Percentiles rank a stretch among this genome's conserved stretches.
These are phyloP conservation scores for Drosophila pseudoobscura DNA, from an alignment of 1,140 invertebrate genomes.

Conservation along the genomic window DNA sequence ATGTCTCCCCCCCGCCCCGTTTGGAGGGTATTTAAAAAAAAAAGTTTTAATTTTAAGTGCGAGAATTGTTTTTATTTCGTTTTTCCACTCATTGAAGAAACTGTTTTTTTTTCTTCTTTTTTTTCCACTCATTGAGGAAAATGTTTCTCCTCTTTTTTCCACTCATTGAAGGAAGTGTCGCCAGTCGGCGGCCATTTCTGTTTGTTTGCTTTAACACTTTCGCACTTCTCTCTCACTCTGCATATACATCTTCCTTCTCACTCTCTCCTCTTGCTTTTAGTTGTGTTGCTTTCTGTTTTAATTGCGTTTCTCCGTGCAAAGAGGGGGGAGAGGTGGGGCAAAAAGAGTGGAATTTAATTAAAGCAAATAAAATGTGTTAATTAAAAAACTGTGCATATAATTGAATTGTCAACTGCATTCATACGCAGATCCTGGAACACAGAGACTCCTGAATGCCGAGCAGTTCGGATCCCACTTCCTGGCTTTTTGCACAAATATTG, in stretches of 20 bases:
- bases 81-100: too few relatives aligned
- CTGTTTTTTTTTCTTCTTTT: too few relatives aligned
- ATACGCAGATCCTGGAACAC: too few relatives aligned
- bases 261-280: conserved; percentile 21
- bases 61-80: neutral
- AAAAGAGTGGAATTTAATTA: conserved; percentile 31
- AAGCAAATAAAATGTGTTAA: conserved; percentile 47
- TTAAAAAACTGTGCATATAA: conserved; percentile 50
- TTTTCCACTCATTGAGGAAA: too few relatives aligned
- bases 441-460: too few relatives aligned
- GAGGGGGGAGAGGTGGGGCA: neutral
- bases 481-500: too few relatives aligned
- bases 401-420: conserved; percentile 39
- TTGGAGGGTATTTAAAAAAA: too few relatives aligned
- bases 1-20: too few relatives aligned
- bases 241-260: too few relatives aligned
- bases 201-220: conserved; percentile 30
- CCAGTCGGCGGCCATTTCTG: conserved; percentile 34
- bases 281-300: conserved; percentile 53
- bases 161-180: neutral
- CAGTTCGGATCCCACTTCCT: too few relatives aligned
- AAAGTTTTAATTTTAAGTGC: conserved; percentile 14
- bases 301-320: conserved; percentile 28
- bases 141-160: too few relatives aligned
- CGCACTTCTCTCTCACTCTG: too few relatives aligned